These are phyloP conservation scores for Pangasianodon gigas DNA, from an alignment of 2,113 vertebrate genomes.

Conservation along the genomic window DNA sequence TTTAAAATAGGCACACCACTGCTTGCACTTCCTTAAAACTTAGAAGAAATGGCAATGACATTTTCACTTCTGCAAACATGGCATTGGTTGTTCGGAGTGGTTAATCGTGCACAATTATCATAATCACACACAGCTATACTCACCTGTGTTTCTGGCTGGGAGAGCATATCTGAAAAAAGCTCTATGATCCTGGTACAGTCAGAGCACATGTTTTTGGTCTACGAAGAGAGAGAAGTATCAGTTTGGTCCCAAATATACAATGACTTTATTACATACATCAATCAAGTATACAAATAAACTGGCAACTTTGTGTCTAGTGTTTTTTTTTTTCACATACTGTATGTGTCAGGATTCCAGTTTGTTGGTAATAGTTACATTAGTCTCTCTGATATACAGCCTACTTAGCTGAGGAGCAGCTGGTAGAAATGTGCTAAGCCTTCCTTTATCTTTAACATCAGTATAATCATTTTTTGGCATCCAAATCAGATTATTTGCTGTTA, in stretches of 20 bases:
- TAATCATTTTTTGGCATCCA: neutral
- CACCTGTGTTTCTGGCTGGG: constrained; percentile 65
- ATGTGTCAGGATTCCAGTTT: neutral
- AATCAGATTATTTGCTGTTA: neutral
- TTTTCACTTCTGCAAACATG: constrained; percentile 18
- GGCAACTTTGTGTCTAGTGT: neutral
- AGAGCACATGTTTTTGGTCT: constrained; percentile 63
- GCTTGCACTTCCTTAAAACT: constrained; percentile 3
- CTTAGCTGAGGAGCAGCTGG: no score
- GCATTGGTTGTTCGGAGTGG: neutral
- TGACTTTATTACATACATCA: neutral
- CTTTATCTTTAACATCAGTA: neutral
- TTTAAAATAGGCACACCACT: neutral
- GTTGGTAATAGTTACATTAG: neutral
- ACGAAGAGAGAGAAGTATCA: constrained; percentile 23
- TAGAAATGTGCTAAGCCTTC: neutral
- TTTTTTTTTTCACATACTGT: neutral
- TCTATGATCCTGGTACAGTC: constrained; percentile 68
- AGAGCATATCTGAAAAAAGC: constrained; percentile 65
- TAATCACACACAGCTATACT: neutral
- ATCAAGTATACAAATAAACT: neutral
- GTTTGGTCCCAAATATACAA: neutral
- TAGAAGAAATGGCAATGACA: neutral
- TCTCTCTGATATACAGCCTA: neutral
- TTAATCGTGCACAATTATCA: neutral